These are phyloP conservation scores for Tachysurus fulvidraco DNA, from an alignment of 2,113 vertebrate species.

Conservation along the genomic window DNA sequence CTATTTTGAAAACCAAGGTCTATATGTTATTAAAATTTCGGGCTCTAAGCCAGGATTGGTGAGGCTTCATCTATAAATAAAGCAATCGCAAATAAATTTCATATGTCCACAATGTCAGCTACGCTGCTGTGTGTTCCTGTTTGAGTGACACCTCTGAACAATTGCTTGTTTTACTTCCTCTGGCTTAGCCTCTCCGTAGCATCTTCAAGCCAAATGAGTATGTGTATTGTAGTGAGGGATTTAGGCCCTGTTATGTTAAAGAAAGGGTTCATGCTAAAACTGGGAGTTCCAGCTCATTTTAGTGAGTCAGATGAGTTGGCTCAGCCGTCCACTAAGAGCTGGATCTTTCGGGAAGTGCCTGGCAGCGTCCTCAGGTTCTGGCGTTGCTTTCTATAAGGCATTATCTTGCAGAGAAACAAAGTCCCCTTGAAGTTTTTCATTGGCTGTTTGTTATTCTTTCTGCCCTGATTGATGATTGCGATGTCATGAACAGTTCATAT, in stretches of 20 bases:
- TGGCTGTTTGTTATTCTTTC: not conserved
- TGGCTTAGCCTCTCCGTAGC: not conserved
- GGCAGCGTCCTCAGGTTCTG: slow-evolving; percentile 3
- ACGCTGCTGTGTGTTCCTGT: not conserved
- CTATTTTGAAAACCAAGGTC: not conserved
- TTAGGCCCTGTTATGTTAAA: not conserved
- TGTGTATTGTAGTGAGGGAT: not conserved
- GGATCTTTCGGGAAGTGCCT: slow-evolving; percentile 22
- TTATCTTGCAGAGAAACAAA: not conserved
- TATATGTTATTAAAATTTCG: not conserved
- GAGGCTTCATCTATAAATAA: not conserved
- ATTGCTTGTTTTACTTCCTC: not conserved
- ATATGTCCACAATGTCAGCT: not conserved
- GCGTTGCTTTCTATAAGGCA: not conserved
- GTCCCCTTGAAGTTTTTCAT: not conserved
- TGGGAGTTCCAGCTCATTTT: not conserved
- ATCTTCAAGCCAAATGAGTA: not conserved
- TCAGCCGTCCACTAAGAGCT: not conserved
- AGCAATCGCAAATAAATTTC: not conserved
- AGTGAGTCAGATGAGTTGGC: slow-evolving; percentile 24
- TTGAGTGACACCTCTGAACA: not conserved
- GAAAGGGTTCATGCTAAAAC: not conserved
- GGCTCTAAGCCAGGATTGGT: not conserved
- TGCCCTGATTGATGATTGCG: not conserved
- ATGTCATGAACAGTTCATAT: not conserved